These are phyloP conservation scores for Taeniopygia guttata DNA, from an alignment of 2,797 vertebrate genomes.

Conservation along the genomic window DNA sequence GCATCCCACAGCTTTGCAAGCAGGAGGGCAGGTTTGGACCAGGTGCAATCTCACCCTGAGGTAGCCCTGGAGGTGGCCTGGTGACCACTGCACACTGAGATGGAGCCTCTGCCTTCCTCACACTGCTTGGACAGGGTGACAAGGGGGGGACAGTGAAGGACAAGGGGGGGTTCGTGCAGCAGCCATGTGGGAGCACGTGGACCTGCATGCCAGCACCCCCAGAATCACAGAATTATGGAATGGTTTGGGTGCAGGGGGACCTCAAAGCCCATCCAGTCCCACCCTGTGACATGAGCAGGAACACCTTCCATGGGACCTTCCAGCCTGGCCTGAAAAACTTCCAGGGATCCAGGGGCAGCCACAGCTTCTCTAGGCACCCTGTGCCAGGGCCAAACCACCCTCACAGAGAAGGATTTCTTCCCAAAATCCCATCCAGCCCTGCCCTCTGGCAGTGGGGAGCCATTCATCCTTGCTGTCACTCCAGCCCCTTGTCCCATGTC, in stretches of 20 bases:
- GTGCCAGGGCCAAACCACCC: too few relatives aligned
- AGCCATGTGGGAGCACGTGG: rapidly evolving
- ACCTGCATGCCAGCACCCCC: background rate
- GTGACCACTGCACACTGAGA: background rate
- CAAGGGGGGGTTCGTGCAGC: rapidly evolving
- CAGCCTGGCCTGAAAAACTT: background rate
- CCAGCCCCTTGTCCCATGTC: background rate
- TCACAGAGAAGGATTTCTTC: background rate
- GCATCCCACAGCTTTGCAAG: rapidly evolving
- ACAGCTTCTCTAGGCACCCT: background rate
- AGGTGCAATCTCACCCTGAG: background rate
- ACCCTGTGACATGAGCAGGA: background rate
- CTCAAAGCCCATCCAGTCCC: background rate
- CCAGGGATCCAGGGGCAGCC: background rate
- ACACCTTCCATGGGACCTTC: too few relatives aligned
- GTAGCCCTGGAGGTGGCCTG: background rate
- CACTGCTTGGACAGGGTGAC: background rate
- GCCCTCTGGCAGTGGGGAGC: background rate
- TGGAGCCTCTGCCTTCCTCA: background rate
- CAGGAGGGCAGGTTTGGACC: rapidly evolving
- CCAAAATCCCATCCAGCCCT: background rate
- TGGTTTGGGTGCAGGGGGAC: too few relatives aligned
- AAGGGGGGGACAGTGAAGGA: too few relatives aligned
- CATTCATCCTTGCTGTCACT: background rate
- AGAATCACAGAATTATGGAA: background rate